These are phyloP conservation scores for Heteropelma amictum DNA, from an alignment of 2,888 invertebrate genomes.

Conservation along the genomic window DNA sequence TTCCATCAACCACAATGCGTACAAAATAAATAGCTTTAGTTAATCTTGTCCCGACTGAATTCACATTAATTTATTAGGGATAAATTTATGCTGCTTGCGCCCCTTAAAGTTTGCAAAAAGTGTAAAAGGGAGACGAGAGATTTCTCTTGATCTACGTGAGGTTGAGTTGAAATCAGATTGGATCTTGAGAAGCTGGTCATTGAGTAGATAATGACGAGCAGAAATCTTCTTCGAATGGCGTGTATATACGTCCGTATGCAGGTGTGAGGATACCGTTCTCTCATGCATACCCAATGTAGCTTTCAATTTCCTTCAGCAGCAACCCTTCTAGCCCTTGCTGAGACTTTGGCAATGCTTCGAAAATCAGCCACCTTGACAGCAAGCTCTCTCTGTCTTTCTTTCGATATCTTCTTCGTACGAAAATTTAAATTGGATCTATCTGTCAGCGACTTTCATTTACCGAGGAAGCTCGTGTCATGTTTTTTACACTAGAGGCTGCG, in stretches of 20 bases:
- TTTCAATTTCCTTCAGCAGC: background rate
- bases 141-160: too few species aligned
- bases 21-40: too few species aligned
- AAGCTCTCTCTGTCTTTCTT: background rate
- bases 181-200: slow-evolving; percentile 65
- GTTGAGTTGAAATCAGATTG: slow-evolving; percentile 61
- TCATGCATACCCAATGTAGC: background rate
- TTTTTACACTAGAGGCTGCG: too few species aligned
- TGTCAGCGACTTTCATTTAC: background rate
- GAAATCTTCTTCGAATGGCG: slow-evolving; percentile 14
- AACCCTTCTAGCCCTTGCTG: background rate
- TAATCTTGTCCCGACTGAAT: too few species aligned
- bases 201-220: slow-evolving; percentile 42
- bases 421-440: slow-evolving; percentile 18
- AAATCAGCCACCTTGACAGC: slow-evolving; percentile 2
- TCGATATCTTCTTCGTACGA: background rate
- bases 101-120: too few species aligned
- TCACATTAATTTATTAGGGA: too few species aligned
- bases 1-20: too few species aligned
- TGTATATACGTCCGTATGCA: too few species aligned
- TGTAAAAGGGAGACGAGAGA: too few species aligned
- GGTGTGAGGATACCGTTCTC: slow-evolving; percentile 1
- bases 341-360: slow-evolving; percentile 28
- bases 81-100: too few species aligned
- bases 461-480: background rate